A percentile compares a stretch with the other conserved stretches of the same genome.
Conservation (phyloP, 2,113 vertebrate species). For the Cynopterus brachyotis region DNA sequence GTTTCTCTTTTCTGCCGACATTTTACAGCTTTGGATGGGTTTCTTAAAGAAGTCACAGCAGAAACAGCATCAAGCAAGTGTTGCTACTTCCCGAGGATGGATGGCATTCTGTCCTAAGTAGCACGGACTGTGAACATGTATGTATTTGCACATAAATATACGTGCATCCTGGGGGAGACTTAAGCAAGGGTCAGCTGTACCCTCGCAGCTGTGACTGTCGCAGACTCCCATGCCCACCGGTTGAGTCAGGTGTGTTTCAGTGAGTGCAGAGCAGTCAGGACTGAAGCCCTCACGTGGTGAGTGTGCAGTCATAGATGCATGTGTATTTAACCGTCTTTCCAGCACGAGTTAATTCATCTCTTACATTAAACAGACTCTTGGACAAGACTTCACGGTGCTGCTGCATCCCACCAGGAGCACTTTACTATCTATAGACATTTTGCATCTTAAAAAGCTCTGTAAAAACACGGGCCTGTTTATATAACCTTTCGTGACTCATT, state of each 20-base stretch:
- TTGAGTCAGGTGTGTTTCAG: not conserved
- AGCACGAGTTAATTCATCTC: conserved; percentile 42
- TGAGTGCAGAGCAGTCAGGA: not conserved
- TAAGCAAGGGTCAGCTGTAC: not conserved
- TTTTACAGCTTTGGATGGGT: not conserved
- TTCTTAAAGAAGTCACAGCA: not conserved
- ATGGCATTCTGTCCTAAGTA: not conserved
- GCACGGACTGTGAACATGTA: not conserved
- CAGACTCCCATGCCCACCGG: not conserved
- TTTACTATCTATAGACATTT: conserved; percentile 49
- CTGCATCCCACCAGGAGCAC: not conserved
- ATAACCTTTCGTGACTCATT: conserved; percentile 56
- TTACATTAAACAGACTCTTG: conserved; percentile 36
- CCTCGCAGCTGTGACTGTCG: not conserved
- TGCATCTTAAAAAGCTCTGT: not conserved
- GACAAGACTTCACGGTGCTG: not conserved
- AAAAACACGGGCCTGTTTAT: conserved; percentile 53
- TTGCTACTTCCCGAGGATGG: not conserved
- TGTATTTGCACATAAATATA: too few relatives aligned
- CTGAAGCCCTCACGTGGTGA: not conserved
- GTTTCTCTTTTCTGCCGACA: not conserved
- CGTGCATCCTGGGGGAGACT: not conserved
- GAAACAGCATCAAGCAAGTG: not conserved
- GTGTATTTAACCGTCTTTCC: conserved; percentile 37
- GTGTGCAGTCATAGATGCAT: conserved; percentile 21